Percentiles rank a stretch among this genome's conserved stretches.
These are phyloP conservation scores for Crotalus tigris DNA, from an alignment of 2,113 vertebrate species.

Conservation along the genomic window DNA sequence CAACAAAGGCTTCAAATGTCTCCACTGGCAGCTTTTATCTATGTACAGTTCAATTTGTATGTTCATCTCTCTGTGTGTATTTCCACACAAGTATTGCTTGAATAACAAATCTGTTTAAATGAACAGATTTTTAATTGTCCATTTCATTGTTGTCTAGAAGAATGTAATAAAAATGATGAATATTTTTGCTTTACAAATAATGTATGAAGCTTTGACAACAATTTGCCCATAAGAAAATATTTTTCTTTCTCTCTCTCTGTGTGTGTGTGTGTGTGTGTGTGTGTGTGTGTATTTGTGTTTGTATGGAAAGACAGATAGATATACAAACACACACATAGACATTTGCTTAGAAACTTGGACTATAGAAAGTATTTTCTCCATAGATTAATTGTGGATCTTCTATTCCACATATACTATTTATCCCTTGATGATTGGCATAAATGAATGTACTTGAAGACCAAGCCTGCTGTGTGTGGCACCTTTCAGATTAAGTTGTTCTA, in stretches of 20 bases:
- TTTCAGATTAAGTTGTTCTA: neutral
- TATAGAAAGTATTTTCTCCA: neutral
- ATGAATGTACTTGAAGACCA: neutral
- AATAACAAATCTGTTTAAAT: conserved; percentile 56
- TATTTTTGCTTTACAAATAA: neutral
- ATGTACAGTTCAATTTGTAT: conserved; percentile 23
- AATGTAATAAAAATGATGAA: conserved; percentile 22
- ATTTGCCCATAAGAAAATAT: neutral
- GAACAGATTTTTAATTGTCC: conserved; percentile 54
- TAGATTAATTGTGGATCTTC: neutral
- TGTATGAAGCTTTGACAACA: conserved; percentile 4
- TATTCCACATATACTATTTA: neutral
- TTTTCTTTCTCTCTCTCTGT: neutral
- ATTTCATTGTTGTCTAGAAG: conserved; percentile 15
- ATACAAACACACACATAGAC: neutral
- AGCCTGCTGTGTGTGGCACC: neutral
- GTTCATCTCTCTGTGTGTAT: neutral
- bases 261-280: neutral
- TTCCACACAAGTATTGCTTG: conserved; percentile 66
- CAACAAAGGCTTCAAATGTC: conserved; percentile 71
- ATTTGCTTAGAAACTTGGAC: neutral
- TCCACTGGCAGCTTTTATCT: conserved; percentile 59
- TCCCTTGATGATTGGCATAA: neutral
- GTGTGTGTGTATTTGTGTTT: neutral
- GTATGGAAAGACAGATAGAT: neutral